Percentiles rank a stretch among this genome's conserved stretches.
Evolutionary conservation across 2,888 invertebrate genomes (phyloP).

Genomic region (Herminia tarsipennalis): DNA sequence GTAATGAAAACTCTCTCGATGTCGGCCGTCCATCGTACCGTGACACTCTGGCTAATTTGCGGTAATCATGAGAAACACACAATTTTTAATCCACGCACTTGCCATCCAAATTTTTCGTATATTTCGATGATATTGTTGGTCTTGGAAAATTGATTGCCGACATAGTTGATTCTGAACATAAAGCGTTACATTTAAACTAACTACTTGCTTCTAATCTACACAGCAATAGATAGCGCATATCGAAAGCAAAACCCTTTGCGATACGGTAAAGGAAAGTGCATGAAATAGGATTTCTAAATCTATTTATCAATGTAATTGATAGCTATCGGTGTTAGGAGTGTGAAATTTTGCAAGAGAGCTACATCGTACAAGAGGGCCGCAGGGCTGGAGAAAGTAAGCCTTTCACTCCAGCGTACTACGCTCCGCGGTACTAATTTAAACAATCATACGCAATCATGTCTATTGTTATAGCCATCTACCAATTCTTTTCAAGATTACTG

Average conservation of each 20-base stretch:
- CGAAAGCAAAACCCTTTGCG: slow-evolving; percentile 19
- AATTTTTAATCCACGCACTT: background rate
- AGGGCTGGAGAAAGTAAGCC: slow-evolving; percentile 83
- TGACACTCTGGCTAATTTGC: slow-evolving; percentile 54
- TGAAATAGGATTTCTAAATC: slow-evolving; percentile 60
- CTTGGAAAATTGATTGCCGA: too few relatives aligned
- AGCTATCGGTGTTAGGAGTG: slow-evolving; percentile 69
- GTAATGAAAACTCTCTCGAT: slow-evolving; percentile 61
- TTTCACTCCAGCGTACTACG: slow-evolving; percentile 74
- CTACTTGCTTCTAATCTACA: background rate
- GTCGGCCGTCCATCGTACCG: slow-evolving; percentile 63
- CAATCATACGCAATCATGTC: slow-evolving; percentile 67
- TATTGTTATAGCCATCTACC: slow-evolving; percentile 52
- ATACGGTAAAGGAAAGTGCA: slow-evolving; percentile 50
- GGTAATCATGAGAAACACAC: slow-evolving; percentile 37
- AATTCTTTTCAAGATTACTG: slow-evolving; percentile 41
- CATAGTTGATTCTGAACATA: too few relatives aligned
- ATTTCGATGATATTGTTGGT: too few relatives aligned
- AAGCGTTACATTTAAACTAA: too few relatives aligned
- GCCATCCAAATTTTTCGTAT: slow-evolving; percentile 1
- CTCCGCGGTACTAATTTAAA: slow-evolving; percentile 67
- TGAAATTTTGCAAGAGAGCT: slow-evolving; percentile 78
- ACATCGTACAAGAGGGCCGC: slow-evolving; percentile 71
- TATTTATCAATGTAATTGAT: slow-evolving; percentile 73
- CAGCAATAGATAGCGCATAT: slow-evolving; percentile 11